These are phyloP conservation scores for Prolemur simus DNA, from an alignment of 2,113 vertebrate genomes.

Conservation along the genomic window DNA sequence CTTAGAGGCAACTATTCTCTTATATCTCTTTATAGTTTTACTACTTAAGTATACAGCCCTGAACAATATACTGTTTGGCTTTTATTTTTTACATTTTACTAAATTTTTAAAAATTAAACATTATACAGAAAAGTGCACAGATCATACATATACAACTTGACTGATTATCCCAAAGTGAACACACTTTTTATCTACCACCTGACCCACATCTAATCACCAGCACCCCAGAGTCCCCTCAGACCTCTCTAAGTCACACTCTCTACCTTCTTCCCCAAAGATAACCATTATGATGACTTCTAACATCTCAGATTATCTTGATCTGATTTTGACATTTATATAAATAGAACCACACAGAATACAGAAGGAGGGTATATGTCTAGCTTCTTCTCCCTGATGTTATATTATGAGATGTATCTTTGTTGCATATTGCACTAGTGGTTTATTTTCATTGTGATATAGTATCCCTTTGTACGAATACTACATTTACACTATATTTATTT, in stretches of 20 bases:
- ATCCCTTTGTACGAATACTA: neutral
- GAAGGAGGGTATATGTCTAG: neutral
- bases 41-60: neutral
- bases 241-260: neutral
- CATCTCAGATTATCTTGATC: neutral
- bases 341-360: neutral
- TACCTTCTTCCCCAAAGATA: neutral
- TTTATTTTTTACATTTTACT: neutral
- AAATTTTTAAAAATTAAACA: neutral
- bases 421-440: neutral
- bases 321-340: neutral
- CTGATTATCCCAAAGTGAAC: neutral
- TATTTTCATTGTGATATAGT: neutral
- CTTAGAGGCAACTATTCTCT: neutral
- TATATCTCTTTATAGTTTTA: neutral
- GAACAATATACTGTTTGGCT: neutral
- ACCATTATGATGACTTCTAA: neutral
- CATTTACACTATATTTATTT: neutral
- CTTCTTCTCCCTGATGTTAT: neutral
- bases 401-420: neutral
- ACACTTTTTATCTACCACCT: neutral
- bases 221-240: neutral
- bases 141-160: neutral
- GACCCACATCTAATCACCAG: neutral
- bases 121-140: neutral